Conservation (phyloP, 2,113 vertebrate genomes). For the Fukomys damarensis region DNA sequence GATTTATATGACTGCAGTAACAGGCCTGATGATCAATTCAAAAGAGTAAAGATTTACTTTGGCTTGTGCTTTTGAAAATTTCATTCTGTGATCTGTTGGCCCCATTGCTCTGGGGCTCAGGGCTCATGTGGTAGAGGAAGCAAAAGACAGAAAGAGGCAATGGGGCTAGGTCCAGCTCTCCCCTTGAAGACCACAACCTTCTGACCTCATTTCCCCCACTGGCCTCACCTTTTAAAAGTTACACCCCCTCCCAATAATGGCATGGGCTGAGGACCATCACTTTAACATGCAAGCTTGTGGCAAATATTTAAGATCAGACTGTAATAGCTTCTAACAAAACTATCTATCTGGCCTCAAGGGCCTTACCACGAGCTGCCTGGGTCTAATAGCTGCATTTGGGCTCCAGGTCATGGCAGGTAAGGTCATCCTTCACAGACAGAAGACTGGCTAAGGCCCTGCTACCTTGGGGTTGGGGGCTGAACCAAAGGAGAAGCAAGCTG, state of each 20-base stretch:
- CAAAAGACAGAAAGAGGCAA: background rate
- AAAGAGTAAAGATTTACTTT: background rate
- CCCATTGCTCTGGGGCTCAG: background rate
- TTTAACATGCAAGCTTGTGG: background rate
- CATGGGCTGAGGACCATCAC: no score
- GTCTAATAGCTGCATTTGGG: background rate
- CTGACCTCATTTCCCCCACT: background rate
- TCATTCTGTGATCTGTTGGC: background rate
- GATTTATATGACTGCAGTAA: background rate
- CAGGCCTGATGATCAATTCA: background rate
- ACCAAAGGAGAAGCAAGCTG: background rate
- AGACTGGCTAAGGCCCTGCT: background rate
- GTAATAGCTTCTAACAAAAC: background rate
- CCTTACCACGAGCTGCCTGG: no score
- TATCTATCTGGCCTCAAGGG: background rate
- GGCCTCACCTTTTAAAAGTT: background rate
- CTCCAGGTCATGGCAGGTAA: background rate
- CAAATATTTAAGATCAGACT: background rate
- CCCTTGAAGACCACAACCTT: background rate
- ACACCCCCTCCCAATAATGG: background rate
- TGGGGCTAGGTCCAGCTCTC: no score
- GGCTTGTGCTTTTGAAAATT: background rate
- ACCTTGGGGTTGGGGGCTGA: background rate
- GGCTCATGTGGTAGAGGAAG: background rate
- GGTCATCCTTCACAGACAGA: background rate